phyloP scores from a whole-genome alignment of 2,888 invertebrate species.

The Epinotia bilunana region DNA sequence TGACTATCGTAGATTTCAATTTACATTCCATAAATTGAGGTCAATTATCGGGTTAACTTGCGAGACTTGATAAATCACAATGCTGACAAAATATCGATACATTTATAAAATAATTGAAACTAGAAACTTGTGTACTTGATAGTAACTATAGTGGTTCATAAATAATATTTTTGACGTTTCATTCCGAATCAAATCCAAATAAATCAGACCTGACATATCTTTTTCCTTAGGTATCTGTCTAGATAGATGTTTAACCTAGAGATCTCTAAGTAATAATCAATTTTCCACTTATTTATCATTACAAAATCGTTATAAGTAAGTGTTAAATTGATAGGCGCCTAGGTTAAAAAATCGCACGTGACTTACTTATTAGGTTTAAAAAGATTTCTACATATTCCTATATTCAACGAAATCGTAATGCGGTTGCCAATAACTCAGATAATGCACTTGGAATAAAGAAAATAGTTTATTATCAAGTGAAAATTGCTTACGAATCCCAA shows the following conservation, averaged over 20 bases:
- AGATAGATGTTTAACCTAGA: no score
- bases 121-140: no score
- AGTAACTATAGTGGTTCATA: no score
- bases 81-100: no score
- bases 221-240: no score
- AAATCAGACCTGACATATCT: no score
- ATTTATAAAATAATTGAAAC: no score
- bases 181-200: no score
- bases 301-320: background rate
- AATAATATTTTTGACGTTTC: no score
- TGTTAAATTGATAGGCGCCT: constrained; percentile 48
- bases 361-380: constrained; percentile 57
- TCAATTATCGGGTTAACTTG: constrained; percentile 5
- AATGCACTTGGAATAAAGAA: constrained; percentile 57
- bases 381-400: constrained; percentile 37
- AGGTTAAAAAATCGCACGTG: constrained; percentile 52
- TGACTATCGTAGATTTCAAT: background rate
- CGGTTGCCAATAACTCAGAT: constrained; percentile 61
- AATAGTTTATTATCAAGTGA: constrained; percentile 56
- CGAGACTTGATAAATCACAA: constrained; percentile 1
- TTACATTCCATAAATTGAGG: constrained; percentile 21
- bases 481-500: constrained; percentile 67
- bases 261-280: constrained; percentile 47
- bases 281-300: constrained; percentile 52
- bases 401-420: constrained; percentile 50